Conservation (phyloP, 2,888 invertebrate genomes). For the Sinodicranocentrus sp. region DNA sequence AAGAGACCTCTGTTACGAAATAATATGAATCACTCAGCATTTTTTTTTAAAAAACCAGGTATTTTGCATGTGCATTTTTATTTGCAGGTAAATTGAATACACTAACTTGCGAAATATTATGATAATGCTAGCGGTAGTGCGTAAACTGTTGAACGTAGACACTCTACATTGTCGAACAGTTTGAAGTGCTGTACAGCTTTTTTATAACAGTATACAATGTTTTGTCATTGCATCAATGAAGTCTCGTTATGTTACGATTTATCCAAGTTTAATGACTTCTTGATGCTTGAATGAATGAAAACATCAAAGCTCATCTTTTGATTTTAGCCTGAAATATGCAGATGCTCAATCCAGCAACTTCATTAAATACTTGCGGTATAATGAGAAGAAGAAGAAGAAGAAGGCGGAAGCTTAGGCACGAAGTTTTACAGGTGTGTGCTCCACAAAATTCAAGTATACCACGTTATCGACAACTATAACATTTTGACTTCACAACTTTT, state of each 20-base stretch:
- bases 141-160: too few species aligned
- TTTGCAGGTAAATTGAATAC: too few species aligned
- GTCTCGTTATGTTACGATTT: constrained; percentile 47
- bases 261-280: constrained; percentile 60
- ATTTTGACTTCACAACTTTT: constrained; percentile 46
- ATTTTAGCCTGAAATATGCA: background rate
- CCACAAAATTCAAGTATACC: background rate
- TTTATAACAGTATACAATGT: constrained; percentile 27
- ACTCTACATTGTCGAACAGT: background rate
- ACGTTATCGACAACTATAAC: background rate
- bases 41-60: background rate
- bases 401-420: background rate
- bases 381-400: background rate
- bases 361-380: background rate
- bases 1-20: background rate
- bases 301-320: constrained; percentile 39
- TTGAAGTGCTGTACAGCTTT: background rate
- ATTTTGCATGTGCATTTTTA: too few species aligned
- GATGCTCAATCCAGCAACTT: constrained; percentile 27
- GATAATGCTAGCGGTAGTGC: too few species aligned
- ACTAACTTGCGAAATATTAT: too few species aligned
- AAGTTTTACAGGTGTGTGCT: constrained; percentile 17
- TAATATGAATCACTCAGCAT: background rate
- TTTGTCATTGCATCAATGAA: constrained; percentile 38
- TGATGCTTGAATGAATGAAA: constrained; percentile 60